Base-by-base conservation (phyloP, 2,888 invertebrate genomes). In the Limnephilus auricula region DNA sequence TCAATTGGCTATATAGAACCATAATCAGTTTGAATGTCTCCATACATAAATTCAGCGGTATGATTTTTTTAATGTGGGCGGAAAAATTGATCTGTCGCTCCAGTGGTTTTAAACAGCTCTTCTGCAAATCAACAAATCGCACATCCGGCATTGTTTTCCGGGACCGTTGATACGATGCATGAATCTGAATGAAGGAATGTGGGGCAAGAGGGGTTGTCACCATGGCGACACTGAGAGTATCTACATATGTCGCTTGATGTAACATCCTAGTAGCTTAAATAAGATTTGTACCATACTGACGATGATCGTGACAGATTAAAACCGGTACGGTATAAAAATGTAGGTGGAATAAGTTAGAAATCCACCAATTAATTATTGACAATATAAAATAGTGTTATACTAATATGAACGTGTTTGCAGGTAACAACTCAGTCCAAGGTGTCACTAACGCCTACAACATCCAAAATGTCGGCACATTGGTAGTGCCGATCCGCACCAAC, bases 401-500 rank as follows among this genome's bases (percentile, higher is more conserved):
- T 65, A 65, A 65, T n/a, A 50, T 50, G 25, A 65, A 65, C 25
- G 10, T 65, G 32, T 83, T 83, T 83, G 25, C 83, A 45, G 86
- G 65, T 50, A 86, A 32, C 86, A 86, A 86, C 45, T n/a, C 30
- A 18, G 18, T 15, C 9, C 86, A 86, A 50, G 86, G 31, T 31
- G n/a, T 0, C 10, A 34, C 50, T 89, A 92, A 80, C 50, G 94
- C 94, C 3, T 96, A 95, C 93, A 94, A 95, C 0, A 93, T 95
- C 0, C 93, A 94, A 0, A 94, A 95, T 84, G 94, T 94, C 0
- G 94, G 94, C 13, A 94, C 94, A 0, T 94, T 96, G 0, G 94
- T 95, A 0, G 92, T 95, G 0, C 95, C 96, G 0, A 93, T 94
- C 12, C 32, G 93, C 25, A 94, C 95, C 31, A 94, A 94, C 91